Conservation (phyloP, 2,888 invertebrate species). For the Tholera decimalis region DNA sequence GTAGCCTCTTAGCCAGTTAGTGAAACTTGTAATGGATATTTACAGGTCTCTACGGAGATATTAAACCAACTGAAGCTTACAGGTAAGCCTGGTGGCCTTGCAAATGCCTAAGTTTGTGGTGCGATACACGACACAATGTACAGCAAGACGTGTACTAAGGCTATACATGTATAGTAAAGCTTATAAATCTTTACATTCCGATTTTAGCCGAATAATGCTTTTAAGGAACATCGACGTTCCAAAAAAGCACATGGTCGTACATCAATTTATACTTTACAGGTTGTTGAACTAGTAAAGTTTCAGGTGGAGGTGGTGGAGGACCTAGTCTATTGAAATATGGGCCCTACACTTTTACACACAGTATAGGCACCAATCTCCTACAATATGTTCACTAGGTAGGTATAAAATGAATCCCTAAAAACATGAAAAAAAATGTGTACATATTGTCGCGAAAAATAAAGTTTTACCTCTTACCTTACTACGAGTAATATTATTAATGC, state of each 20-base stretch:
- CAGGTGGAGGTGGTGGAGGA: too few relatives aligned
- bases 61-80: constrained; percentile 65
- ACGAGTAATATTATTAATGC: too few relatives aligned
- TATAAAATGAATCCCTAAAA: too few relatives aligned
- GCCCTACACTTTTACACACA: too few relatives aligned
- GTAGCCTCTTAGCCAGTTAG: constrained; percentile 66
- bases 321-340: too few relatives aligned
- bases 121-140: constrained; percentile 20
- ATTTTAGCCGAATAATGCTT: background rate
- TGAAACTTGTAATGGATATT: constrained; percentile 77
- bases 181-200: background rate
- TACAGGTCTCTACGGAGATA: constrained; percentile 75
- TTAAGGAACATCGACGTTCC: background rate
- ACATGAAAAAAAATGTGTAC: too few relatives aligned
- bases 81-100: constrained; percentile 34
- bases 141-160: background rate
- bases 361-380: too few relatives aligned
- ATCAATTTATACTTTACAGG: background rate
- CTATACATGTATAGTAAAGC: background rate
- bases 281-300: too few relatives aligned
- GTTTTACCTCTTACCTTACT: too few relatives aligned
- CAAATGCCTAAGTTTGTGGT: constrained; percentile 48
- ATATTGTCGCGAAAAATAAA: too few relatives aligned
- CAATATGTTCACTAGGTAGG: too few relatives aligned
- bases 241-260: background rate